Evolutionary conservation across 2,888 invertebrate species (phyloP).

Genomic region (Drosophila acutilabella): DNA sequence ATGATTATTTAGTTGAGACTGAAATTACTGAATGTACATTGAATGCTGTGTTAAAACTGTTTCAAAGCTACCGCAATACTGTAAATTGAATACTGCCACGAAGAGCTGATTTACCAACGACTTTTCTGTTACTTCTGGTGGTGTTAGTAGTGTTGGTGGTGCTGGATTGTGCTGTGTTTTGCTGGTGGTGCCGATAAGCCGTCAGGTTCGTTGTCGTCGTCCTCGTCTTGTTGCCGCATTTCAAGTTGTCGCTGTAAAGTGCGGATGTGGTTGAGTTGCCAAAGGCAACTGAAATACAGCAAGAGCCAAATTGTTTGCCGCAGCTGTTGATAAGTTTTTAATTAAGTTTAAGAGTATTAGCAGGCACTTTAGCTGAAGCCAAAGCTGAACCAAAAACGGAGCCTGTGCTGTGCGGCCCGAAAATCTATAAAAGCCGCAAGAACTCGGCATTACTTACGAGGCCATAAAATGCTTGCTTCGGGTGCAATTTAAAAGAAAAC

Average conservation of each 20-base stretch:
- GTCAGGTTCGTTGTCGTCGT: slow-evolving; percentile 3
- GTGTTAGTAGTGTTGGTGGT: not conserved
- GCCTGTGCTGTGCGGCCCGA: slow-evolving; percentile 10
- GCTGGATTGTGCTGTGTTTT: not conserved
- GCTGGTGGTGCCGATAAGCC: slow-evolving; percentile 6
- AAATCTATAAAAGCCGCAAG: slow-evolving; percentile 49
- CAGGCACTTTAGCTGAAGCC: slow-evolving; percentile 56
- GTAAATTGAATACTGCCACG: slow-evolving; percentile 1
- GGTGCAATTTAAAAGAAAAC: slow-evolving; percentile 17
- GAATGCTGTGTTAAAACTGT: not conserved
- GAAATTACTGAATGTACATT: not conserved
- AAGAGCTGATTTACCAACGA: not conserved
- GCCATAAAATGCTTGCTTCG: slow-evolving; percentile 36
- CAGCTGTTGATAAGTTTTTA: slow-evolving; percentile 77
- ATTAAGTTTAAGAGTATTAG: slow-evolving; percentile 75
- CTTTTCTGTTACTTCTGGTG: not conserved
- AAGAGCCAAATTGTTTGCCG: slow-evolving; percentile 64
- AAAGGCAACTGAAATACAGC: slow-evolving; percentile 35
- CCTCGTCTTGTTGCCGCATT: slow-evolving; percentile 16
- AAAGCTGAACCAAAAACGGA: not conserved
- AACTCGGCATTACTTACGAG: slow-evolving; percentile 20
- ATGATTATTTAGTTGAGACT: slow-evolving; percentile 11
- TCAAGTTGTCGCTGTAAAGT: slow-evolving; percentile 25
- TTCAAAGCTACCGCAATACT: not conserved
- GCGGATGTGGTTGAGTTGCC: slow-evolving; percentile 33